Conservation (phyloP, 2,888 invertebrate species). For the Drosophila limbata region DNA sequence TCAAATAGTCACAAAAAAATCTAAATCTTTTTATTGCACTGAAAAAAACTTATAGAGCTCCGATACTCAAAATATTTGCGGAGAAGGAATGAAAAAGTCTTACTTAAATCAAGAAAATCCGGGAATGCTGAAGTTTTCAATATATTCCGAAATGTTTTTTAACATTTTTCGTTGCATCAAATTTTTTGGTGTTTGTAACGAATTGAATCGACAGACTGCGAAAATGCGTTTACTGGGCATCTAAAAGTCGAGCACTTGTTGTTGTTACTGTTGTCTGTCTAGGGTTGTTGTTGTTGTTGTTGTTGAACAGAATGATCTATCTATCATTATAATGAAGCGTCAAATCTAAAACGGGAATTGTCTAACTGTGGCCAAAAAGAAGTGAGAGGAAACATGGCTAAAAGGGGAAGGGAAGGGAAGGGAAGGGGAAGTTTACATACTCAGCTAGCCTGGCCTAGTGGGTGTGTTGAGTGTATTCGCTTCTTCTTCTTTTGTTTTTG, state of each 20-base stretch:
- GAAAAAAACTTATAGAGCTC: no score
- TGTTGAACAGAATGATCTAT: conserved; percentile 65
- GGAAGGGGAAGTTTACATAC: not conserved
- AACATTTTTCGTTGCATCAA: no score
- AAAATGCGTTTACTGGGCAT: not conserved
- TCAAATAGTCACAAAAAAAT: no score
- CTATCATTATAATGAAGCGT: conserved; percentile 79
- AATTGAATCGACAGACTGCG: no score
- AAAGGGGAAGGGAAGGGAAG: not conserved
- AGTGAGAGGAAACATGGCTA: conserved; percentile 11
- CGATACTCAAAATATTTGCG: no score
- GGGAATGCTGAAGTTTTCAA: no score
- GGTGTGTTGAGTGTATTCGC: conserved; percentile 41
- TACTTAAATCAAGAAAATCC: no score
- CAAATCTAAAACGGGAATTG: conserved; percentile 74
- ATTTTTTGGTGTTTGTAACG: no score
- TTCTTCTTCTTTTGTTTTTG: conserved; percentile 17
- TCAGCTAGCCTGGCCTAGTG: conserved; percentile 12
- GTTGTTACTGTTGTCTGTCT: not conserved
- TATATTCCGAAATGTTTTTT: no score
- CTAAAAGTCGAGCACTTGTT: not conserved
- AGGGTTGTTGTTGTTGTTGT: conserved; percentile 11
- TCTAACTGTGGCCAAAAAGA: conserved; percentile 48
- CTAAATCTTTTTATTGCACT: no score
- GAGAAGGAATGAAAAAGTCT: no score